Evolutionary conservation across 2,888 invertebrate genomes (phyloP).

Genomic region (Tortricodes alternella): DNA sequence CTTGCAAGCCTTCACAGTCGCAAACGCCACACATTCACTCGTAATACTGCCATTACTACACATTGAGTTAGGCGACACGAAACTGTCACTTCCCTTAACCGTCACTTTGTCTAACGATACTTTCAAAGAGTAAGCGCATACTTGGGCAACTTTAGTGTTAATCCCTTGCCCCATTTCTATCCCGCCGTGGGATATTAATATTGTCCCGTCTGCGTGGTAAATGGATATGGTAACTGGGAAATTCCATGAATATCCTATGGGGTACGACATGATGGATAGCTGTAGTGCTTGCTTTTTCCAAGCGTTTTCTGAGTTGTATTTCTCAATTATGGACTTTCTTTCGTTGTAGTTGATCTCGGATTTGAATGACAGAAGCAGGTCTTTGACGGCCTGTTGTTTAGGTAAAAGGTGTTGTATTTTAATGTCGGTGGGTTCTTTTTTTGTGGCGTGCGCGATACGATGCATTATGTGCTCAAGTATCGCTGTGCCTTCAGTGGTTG

Average conservation of each 20-base stretch:
- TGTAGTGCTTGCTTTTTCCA: conserved; percentile 89
- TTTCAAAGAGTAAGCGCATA: conserved; percentile 86
- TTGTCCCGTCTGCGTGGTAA: conserved; percentile 86
- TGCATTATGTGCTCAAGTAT: conserved; percentile 86
- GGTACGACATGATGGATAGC: conserved; percentile 85
- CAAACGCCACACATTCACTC: conserved; percentile 86
- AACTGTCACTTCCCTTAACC: conserved; percentile 85
- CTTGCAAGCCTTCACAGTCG: conserved; percentile 78
- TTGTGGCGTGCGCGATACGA: conserved; percentile 80
- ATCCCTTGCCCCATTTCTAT: conserved; percentile 91
- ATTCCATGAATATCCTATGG: conserved; percentile 75
- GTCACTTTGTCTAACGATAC: conserved; percentile 83
- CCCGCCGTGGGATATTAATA: conserved; percentile 86
- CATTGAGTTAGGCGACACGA: conserved; percentile 85
- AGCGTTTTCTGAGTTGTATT: conserved; percentile 85
- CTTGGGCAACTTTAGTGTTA: conserved; percentile 86
- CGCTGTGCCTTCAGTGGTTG: conserved; percentile 81
- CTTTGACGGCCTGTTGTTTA: conserved; percentile 54
- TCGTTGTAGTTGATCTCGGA: conserved; percentile 80
- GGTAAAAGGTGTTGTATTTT: conserved; percentile 76
- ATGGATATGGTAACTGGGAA: conserved; percentile 84
- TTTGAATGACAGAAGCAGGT: conserved; percentile 83
- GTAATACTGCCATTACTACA: conserved; percentile 88
- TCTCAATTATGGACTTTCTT: conserved; percentile 72
- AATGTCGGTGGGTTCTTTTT: conserved; percentile 84